A percentile compares a stretch with the other conserved stretches of the same genome.
Conservation (phyloP, 37 sponge, comb jelly and placozoan genomes). For the Agelas oroides region DNA sequence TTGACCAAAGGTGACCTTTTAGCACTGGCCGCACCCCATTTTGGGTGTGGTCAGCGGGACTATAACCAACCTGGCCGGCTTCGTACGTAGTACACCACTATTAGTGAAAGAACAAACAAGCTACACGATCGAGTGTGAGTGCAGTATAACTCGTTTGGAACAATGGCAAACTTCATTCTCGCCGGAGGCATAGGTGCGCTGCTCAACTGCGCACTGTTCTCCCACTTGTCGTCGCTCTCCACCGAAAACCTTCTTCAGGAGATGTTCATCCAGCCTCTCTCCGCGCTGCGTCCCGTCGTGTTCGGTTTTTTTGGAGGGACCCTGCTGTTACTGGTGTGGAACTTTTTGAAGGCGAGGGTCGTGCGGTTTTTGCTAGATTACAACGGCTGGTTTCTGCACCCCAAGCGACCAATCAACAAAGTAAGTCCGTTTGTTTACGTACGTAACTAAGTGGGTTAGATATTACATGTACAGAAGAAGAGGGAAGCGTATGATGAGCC, state of each 20-base stretch:
- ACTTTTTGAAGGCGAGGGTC: conserved; percentile 50
- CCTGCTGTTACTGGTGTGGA: conserved; percentile 50
- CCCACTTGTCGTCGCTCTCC: conserved; percentile 17
- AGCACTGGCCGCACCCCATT: too few species aligned
- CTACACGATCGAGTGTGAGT: too few species aligned
- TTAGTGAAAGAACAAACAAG: too few species aligned
- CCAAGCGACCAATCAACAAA: conserved; percentile 57
- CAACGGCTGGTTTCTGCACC: conserved; percentile 77
- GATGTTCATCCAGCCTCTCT: conserved; percentile 41
- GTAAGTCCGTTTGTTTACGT: conserved; percentile 10
- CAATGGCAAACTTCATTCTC: conserved; percentile 39
- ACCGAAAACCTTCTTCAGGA: conserved; percentile 23
- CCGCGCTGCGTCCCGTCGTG: conserved; percentile 39
- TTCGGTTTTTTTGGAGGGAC: conserved; percentile 67
- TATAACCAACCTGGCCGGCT: too few species aligned
- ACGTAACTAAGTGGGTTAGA: too few species aligned
- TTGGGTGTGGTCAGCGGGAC: too few species aligned
- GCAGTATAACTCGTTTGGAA: background rate
- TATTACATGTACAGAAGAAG: too few species aligned
- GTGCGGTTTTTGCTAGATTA: conserved; percentile 62
- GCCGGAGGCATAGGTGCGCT: conserved; percentile 65
- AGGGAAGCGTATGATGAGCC: too few species aligned
- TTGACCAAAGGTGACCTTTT: too few species aligned
- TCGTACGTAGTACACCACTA: too few species aligned
- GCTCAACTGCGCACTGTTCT: conserved; percentile 58